Base-by-base conservation (phyloP, 2,888 invertebrate species). In the Phytoseiulus persimilis region DNA sequence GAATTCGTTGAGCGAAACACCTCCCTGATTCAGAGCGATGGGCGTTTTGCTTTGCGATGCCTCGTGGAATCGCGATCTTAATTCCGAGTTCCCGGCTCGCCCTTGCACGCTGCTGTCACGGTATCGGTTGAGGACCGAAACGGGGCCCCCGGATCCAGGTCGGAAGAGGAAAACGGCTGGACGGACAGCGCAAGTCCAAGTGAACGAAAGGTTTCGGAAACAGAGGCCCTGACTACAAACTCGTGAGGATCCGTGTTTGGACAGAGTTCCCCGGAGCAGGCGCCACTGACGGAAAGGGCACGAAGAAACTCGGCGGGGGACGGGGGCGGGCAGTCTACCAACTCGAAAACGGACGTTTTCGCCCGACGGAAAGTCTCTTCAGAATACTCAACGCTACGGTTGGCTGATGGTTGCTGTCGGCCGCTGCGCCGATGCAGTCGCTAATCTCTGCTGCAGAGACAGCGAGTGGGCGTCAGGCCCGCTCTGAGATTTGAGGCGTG, bases 401-500 rank as follows among this genome's bases (percentile, higher is more conserved):
- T 65, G 65, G 65, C 65, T 46, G 46, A 46, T 46, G 46, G 46
- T 14, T 46, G 46, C 14, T 28, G 65, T 65, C 65, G 18, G 65
- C 65, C 65, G 65, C 65, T 18, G 65, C 65, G 28, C 9, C 65
- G 65, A 65, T 65, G 65, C 65, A 65, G 65, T 65, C 65, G 65
- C 65, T 65, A 65, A 65, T 65, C 65, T 65, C 65, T 65, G 65
- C 65, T 23, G 65, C 65, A 65, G 65, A 65, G 65, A 65, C 65
- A 65, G 65, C 65, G 65, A 65, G 65, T 65, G 65, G 65, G 65
- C 65, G 65, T 65, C 65, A 28, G 65, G 65, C 18, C 65, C 65
- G 65, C 65, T 65, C 65, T 65, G 65, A 65, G 65, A 65, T 65
- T 65, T 65, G 65, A 65, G 65, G 65, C 65, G 65, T 65, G 65